A percentile compares a stretch with the other conserved stretches of the same genome.
phyloP scores from a whole-genome alignment of 1,140 invertebrate genomes.

The Apolygus lucorum region DNA sequence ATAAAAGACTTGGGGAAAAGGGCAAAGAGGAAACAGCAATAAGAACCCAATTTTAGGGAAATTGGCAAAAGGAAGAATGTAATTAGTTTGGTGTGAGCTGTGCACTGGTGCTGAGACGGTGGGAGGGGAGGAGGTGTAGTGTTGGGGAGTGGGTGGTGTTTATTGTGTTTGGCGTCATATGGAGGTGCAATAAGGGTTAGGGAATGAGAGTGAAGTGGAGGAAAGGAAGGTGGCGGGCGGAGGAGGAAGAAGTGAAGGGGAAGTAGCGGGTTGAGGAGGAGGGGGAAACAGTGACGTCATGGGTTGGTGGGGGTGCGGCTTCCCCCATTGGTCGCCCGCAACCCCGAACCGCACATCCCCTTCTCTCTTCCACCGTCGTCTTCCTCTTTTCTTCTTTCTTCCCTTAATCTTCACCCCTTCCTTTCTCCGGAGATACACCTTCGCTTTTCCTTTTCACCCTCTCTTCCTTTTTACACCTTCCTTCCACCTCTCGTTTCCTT shows the following conservation, averaged over 20 bases:
- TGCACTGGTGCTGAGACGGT: slow-evolving; percentile 10
- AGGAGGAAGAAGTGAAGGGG: background rate
- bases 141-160: slow-evolving; percentile 24
- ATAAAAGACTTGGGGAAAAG: background rate
- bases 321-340: slow-evolving; percentile 36
- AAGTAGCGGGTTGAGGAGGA: slow-evolving; percentile 25
- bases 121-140: slow-evolving; percentile 12
- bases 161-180: slow-evolving; percentile 32
- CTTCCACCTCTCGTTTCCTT: slow-evolving; percentile 5
- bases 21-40: slow-evolving; percentile 24
- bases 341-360: slow-evolving; percentile 31
- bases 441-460: slow-evolving; percentile 16
- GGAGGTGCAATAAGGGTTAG: slow-evolving; percentile 28
- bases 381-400: slow-evolving; percentile 1
- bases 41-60: slow-evolving; percentile 29
- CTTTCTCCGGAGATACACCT: background rate
- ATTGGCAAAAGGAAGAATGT: slow-evolving; percentile 28
- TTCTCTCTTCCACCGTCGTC: slow-evolving; percentile 23
- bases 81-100: slow-evolving; percentile 26
- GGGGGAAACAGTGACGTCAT: slow-evolving; percentile 17
- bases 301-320: slow-evolving; percentile 28
- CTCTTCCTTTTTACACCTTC: slow-evolving; percentile 11
- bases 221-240: slow-evolving; percentile 21
- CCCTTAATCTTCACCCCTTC: background rate
- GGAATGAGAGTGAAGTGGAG: slow-evolving; percentile 20